These are phyloP conservation scores for Nephrotoma flavescens DNA, from an alignment of 2,888 invertebrate genomes.

Conservation along the genomic window DNA sequence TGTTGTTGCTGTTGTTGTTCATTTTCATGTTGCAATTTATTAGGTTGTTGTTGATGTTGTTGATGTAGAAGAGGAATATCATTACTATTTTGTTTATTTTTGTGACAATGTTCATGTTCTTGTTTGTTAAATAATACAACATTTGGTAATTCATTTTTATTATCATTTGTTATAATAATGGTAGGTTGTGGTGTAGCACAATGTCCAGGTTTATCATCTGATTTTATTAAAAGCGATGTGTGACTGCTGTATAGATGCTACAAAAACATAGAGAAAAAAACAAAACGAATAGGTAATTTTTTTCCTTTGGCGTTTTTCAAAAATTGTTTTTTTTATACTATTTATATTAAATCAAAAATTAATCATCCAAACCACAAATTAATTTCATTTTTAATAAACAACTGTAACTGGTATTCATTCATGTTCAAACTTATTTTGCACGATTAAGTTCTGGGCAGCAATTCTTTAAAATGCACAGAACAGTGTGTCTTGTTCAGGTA, in stretches of 20 bases:
- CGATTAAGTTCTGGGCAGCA: not conserved
- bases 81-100: not conserved
- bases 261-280: conserved; percentile 5
- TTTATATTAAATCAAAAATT: not conserved
- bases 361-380: not conserved
- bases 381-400: not conserved
- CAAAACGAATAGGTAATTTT: conserved; percentile 3
- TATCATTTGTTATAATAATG: conserved; percentile 11
- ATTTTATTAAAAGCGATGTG: conserved; percentile 34
- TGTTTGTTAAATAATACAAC: conserved; percentile 1
- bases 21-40: not conserved
- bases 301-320: not conserved
- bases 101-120: not conserved
- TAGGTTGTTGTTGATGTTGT: not conserved
- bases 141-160: conserved; percentile 12
- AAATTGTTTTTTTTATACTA: not conserved
- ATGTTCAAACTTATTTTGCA: not conserved
- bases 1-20: conserved; percentile 6
- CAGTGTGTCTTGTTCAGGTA: not conserved
- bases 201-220: conserved; percentile 37
- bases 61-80: not conserved
- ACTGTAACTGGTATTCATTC: not conserved
- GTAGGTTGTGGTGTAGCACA: conserved; percentile 28
- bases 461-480: not conserved
- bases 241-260: conserved; percentile 17